phyloP scores from a whole-genome alignment of 2,797 vertebrate genomes.

The Hemibagrus guttatus region DNA sequence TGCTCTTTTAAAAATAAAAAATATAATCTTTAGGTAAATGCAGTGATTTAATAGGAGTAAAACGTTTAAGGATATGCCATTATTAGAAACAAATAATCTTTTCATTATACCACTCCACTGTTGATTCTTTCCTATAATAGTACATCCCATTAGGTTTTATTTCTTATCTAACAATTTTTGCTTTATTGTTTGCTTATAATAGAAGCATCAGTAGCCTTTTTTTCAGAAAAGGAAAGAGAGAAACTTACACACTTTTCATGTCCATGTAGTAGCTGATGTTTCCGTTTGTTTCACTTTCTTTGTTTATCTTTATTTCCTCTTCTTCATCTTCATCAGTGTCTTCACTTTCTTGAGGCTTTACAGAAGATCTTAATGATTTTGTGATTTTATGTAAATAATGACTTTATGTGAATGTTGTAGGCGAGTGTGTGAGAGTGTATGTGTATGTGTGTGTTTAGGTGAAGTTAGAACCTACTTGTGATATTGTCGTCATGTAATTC shows the following conservation, averaged over 20 bases:
- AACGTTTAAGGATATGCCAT: background rate
- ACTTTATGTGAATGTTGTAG: background rate
- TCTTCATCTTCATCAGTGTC: slow-evolving; percentile 33
- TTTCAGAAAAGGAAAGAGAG: background rate
- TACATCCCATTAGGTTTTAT: background rate
- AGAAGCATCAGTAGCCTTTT: background rate
- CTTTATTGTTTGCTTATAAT: background rate
- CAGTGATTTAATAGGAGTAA: background rate
- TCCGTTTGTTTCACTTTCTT: slow-evolving; percentile 9
- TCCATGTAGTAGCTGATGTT: slow-evolving; percentile 16
- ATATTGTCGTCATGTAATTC: slow-evolving; percentile 6
- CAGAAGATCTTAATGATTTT: background rate
- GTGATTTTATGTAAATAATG: background rate
- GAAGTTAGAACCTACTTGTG: slow-evolving; percentile 5
- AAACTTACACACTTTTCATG: slow-evolving; percentile 63
- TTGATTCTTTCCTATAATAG: background rate
- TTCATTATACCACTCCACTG: background rate
- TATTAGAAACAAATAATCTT: background rate
- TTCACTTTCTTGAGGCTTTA: background rate
- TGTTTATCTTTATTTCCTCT: slow-evolving; percentile 28
- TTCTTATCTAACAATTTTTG: background rate
- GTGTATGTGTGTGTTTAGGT: background rate
- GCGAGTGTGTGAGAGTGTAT: background rate
- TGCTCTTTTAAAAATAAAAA: background rate
- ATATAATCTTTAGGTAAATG: background rate